A percentile compares a stretch with the other conserved stretches of the same genome.
These are phyloP conservation scores for Magallana gigas DNA, from an alignment of 1,140 invertebrate genomes.

Conservation along the genomic window DNA sequence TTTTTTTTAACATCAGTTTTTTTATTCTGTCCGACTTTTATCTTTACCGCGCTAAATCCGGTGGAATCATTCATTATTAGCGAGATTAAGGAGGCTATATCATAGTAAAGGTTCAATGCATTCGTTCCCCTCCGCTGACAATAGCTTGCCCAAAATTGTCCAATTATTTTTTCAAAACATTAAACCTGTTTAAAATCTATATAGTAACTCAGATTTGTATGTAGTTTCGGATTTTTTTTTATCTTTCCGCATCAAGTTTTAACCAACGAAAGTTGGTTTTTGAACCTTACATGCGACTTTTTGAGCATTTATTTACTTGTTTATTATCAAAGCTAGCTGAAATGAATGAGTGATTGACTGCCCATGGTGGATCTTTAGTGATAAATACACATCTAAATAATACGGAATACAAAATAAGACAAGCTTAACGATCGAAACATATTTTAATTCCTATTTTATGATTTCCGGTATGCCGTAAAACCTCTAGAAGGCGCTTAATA, in stretches of 20 bases:
- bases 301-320: background rate
- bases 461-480: slow-evolving; percentile 18
- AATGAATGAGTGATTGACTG: background rate
- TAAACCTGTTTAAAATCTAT: background rate
- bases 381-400: background rate
- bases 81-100: background rate
- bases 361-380: background rate
- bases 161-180: background rate
- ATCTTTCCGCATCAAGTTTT: too few relatives aligned
- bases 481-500: background rate
- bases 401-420: background rate
- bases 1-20: background rate
- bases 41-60: background rate
- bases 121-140: background rate
- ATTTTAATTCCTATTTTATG: slow-evolving; percentile 26
- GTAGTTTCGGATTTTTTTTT: too few relatives aligned
- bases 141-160: background rate
- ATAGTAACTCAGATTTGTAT: too few relatives aligned
- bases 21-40: background rate
- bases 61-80: background rate
- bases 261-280: background rate
- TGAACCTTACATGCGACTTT: background rate
- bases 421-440: background rate
- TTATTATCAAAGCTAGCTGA: background rate
- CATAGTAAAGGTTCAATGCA: background rate